These are phyloP conservation scores for Hirtodrosophila duncani DNA, from an alignment of 2,888 invertebrate genomes.

Conservation along the genomic window DNA sequence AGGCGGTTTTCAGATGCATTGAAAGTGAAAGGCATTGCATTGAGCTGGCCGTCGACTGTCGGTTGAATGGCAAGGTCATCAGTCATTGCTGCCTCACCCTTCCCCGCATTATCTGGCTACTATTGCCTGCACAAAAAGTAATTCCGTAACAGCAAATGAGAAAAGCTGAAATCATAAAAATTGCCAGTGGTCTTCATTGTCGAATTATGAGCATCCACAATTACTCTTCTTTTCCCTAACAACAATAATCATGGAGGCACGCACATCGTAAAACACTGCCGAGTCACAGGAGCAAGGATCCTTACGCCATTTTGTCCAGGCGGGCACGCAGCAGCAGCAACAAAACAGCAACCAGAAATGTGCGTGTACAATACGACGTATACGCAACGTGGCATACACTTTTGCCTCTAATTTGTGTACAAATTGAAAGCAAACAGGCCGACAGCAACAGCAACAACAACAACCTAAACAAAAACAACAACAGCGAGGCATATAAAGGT, in stretches of 20 bases:
- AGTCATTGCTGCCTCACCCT: too few species aligned
- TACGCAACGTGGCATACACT: slow-evolving; percentile 22
- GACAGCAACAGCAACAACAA: slow-evolving; percentile 9
- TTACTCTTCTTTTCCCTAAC: too few species aligned
- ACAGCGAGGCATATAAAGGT: not conserved
- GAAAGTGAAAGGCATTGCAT: too few species aligned
- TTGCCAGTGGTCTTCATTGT: too few species aligned
- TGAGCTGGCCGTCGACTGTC: slow-evolving; percentile 2
- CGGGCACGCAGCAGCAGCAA: slow-evolving; percentile 6
- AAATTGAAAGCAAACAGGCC: slow-evolving; percentile 48
- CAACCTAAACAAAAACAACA: slow-evolving; percentile 1
- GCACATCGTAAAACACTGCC: slow-evolving; percentile 23
- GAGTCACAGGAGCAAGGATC: too few species aligned
- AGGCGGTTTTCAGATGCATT: slow-evolving; percentile 32
- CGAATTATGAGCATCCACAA: slow-evolving; percentile 21
- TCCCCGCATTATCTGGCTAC: too few species aligned
- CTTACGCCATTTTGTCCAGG: too few species aligned
- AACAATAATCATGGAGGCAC: slow-evolving; percentile 30
- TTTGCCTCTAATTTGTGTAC: slow-evolving; percentile 23
- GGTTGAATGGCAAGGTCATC: slow-evolving; percentile 29
- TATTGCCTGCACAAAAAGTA: not conserved
- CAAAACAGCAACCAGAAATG: not conserved
- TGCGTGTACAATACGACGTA: slow-evolving; percentile 18
- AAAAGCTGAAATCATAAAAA: too few species aligned
- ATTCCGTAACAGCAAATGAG: not conserved